A percentile compares a stretch with the other conserved stretches of the same genome.
These are phyloP conservation scores for Coracopsis vasa DNA, from an alignment of 2,113 vertebrate species.

Conservation along the genomic window DNA sequence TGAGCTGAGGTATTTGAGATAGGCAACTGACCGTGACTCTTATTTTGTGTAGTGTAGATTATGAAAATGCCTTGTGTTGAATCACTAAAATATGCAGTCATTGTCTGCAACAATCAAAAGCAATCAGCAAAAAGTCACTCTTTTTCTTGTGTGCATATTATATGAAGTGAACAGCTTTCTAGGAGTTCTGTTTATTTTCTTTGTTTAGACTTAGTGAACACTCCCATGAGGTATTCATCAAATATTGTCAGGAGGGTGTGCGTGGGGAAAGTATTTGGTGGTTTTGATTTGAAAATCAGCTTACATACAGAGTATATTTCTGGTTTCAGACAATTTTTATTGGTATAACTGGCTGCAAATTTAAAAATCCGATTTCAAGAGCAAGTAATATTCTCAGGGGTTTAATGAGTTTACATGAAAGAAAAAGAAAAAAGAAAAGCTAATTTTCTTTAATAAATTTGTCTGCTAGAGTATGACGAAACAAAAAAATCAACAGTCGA, in stretches of 20 bases:
- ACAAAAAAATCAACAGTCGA: neutral
- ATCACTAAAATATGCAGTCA: neutral
- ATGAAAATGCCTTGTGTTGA: neutral
- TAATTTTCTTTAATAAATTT: neutral
- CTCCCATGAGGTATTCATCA: neutral
- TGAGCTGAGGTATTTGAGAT: neutral
- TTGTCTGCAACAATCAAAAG: neutral
- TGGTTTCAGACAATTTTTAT: neutral
- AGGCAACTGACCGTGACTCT: neutral
- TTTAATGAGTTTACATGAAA: neutral
- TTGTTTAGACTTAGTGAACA: neutral
- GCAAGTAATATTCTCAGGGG: neutral
- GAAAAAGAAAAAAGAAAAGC: fast-evolving
- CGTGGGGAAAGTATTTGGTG: neutral
- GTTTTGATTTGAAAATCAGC: neutral
- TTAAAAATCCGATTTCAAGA: neutral
- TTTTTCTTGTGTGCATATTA: neutral
- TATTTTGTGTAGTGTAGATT: neutral
- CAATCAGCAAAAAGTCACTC: neutral
- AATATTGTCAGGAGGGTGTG: neutral
- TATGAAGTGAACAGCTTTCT: neutral
- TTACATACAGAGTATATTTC: neutral
- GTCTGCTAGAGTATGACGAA: neutral
- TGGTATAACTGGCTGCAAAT: neutral
- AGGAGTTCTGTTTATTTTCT: neutral